Evolutionary conservation across 2,888 invertebrate species (phyloP).

Genomic region (Monoplex corrugatus): DNA sequence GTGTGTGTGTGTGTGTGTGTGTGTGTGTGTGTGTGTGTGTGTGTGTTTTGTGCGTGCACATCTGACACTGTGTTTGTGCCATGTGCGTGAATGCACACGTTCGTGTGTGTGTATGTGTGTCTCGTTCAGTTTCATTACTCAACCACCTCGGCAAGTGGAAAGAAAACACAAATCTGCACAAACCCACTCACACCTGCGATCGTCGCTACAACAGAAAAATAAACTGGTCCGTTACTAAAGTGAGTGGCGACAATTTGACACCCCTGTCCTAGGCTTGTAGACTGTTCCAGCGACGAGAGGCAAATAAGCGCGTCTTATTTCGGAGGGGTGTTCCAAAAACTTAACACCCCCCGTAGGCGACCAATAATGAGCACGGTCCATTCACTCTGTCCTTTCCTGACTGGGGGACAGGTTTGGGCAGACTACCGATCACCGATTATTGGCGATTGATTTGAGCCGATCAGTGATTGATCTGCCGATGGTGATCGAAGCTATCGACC

Average conservation of each 20-base stretch:
- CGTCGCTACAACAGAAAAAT: constrained; percentile 8
- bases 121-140: no score
- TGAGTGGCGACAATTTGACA: no score
- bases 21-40: no score
- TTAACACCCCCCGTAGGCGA: not conserved
- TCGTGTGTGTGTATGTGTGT: no score
- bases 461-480: constrained; percentile 30
- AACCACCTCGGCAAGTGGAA: no score
- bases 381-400: not conserved
- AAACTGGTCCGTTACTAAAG: not conserved
- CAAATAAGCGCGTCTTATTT: not conserved
- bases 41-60: no score
- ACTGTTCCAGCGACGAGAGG: not conserved
- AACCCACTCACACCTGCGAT: no score
- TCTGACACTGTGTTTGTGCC: no score
- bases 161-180: no score
- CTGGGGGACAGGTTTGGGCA: constrained; percentile 13
- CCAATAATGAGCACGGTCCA: not conserved
- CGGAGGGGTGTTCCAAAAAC: not conserved
- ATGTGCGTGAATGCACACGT: no score
- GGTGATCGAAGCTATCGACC: constrained; percentile 39
- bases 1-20: no score
- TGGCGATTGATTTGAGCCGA: constrained; percentile 34
- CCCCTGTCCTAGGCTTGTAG: not conserved
- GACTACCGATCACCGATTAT: constrained; percentile 20